Base-by-base conservation (phyloP, 2,888 invertebrate species). In the Noctua pronuba region DNA sequence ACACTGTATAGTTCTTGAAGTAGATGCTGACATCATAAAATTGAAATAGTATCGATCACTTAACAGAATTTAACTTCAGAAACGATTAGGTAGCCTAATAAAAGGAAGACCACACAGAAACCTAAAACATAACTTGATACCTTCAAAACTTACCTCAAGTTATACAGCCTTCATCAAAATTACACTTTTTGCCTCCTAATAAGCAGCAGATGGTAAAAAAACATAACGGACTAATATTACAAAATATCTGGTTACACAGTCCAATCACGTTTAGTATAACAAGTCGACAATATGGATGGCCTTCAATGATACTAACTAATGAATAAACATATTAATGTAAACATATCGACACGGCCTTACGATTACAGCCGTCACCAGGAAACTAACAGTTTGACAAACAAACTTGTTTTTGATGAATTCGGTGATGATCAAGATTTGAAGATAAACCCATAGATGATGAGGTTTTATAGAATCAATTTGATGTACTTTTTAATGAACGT, bases 231-330 rank as follows among this genome's bases (percentile, higher is more conserved):
- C 60, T 75, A 38, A 77, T 55, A 52, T 75, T 71, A 83, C 67
- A 65, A 71, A 78, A 67, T 83, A 86, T 82, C 79, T 78, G 58
- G 77, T 89, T 88, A 77, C 83, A 77, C 46, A 88, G 62, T 82
- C 83, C 44, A 81, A 86, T 84, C 87, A 88, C 88, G 90, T 82
- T 84, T 79, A 75, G 74, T 80, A 49, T 83, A 86, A 84, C 70
- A 80, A 77, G 71, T 74, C 69, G 73, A 72, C 78, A 81, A 69
- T 83, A 81, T 74, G 71, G 44, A 80, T 78, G 88, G 75, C 89
- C 89, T 89, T 90, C 87, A 76, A 62, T 77, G 35, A 73, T 82
- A 79, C 71, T 86, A 88, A 80, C 52, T 84, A 85, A 88, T 87
- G 82, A 87, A 88, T 88, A 82, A 84, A 85, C 85, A 84, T 88